Base-by-base conservation (phyloP, 2,797 vertebrate species). In the Aldrovandia affinis region DNA sequence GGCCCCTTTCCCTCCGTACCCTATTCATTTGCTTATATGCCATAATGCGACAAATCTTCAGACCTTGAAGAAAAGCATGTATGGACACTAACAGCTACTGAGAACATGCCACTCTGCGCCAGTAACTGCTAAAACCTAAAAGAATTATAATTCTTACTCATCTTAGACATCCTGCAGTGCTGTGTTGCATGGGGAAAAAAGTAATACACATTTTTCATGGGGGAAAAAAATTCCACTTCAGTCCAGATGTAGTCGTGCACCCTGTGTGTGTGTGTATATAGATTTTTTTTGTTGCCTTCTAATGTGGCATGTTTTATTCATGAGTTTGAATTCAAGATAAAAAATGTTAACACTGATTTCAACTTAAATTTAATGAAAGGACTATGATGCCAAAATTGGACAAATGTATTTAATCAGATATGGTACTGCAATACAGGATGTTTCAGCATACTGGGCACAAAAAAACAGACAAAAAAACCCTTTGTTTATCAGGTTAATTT, bases 221-320 rank as follows among this genome's bases (percentile, higher is more conserved):
- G 63, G 12, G 2, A 57, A 57, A 20, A 3, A 18, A 70, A 39
- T 12, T 65, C 12, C 44, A 44, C 78, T 52, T 84, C 14, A 54
- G 33, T 54, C 28, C 83, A 80, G 30, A 70, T 15, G 1, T 3
- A n/a, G 57, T n/a, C 3, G 14, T 57, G 18, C 14, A 3, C 12
- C 3, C 1, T 57, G 50, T 52, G 50, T 52, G 50, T 52, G 50
- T 57, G 55, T 57, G 55, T 57, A 25, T 36, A 36, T 70, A 3
- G 28, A 36, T 78, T 52, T 33, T 83, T 80, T 84, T 84, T 80
- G 78, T 84, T 84, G 83, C 61, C 59, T 80, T 84, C n/a, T 54
- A 80, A 84, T 79, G 33, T 70, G 68, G 68, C 36, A 39, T 70
- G 78, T 54, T 80, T 84, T 84, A 68, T 50, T 80, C n/a, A 65